These are phyloP conservation scores for Coleophora deauratella DNA, from an alignment of 2,888 invertebrate genomes.

Conservation along the genomic window DNA sequence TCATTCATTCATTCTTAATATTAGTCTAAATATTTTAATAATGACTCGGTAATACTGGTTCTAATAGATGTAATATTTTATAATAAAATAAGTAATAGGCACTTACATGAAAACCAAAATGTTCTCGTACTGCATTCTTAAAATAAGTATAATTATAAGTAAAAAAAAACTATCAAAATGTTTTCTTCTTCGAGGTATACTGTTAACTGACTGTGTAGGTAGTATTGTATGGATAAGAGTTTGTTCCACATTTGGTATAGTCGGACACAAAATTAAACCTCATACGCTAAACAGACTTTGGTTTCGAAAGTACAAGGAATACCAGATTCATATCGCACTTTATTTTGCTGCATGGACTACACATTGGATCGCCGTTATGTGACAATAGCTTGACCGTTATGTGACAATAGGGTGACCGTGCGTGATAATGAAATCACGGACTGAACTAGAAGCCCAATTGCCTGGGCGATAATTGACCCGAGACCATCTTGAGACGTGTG, in stretches of 20 bases:
- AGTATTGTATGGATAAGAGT: too few relatives aligned
- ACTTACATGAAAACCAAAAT: slow-evolving; percentile 33
- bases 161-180: slow-evolving; percentile 11
- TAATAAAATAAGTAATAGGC: too few relatives aligned
- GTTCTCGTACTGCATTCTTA: slow-evolving; percentile 26
- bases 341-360: slow-evolving; percentile 9
- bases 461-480: slow-evolving; percentile 36
- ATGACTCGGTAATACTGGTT: too few relatives aligned
- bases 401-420: slow-evolving; percentile 4
- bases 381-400: slow-evolving; percentile 20
- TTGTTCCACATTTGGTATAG: slow-evolving; percentile 6
- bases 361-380: slow-evolving; percentile 28
- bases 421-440: too few relatives aligned
- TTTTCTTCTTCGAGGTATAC: slow-evolving; percentile 21
- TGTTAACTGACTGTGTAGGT: slow-evolving; percentile 1
- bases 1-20: too few relatives aligned
- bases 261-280: slow-evolving; percentile 29
- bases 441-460: slow-evolving; percentile 10
- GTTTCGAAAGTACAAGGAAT: slow-evolving; percentile 14
- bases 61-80: neutral
- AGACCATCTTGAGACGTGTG: slow-evolving; percentile 18
- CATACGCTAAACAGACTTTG: too few relatives aligned
- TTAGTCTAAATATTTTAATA: too few relatives aligned
- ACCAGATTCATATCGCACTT: slow-evolving; percentile 9
- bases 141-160: neutral